Base-by-base conservation (phyloP, 1,140 invertebrate genomes). In the Leptinotarsa defecta region DNA sequence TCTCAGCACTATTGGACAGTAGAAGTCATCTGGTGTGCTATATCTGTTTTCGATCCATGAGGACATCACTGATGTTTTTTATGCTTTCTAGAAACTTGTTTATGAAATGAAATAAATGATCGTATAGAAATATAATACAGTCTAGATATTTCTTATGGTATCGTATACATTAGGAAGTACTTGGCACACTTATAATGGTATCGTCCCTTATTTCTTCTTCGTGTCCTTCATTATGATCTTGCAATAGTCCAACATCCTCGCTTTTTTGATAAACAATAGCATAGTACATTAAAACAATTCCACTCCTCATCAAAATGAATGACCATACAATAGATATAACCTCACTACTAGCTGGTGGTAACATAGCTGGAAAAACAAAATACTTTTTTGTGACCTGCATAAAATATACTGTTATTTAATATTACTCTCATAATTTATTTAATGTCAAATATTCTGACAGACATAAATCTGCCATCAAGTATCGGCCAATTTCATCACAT, bases 301-400 rank as follows among this genome's bases (percentile, higher is more conserved):
- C 78, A 61, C 74, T 74, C 74, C 79, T 81, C 62, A 78, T 69
- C 19, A 75, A 64, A 24, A 81, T 76, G 20, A 81, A 74, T 57
- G 74, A 74, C 80, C 80, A 81, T 61, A 81, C 68, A 48, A 78
- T 70, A 5, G 71, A 48, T 24, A 81, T 75, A 3, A 77, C 34
- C 19, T 57, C 61, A 68, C 78, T 79, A 17, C 70, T 48, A 22
- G 74, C 52, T 17, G 78, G 69, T 13, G 77, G 78, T 27, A 78
- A n/a, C n/a, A 78, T 74, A 64, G 77, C 80, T 81, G 62, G 62
- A 79, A 81, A 68, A 73, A 70, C 11, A 70, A 70, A 64, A 27
- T 76, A 24, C 4, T 34, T 62, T 48, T 34, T 62, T 65, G 48
- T 64, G 70, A 8, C 17, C 63, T 63, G 65, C 3, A 34, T 49